Evolutionary conservation across 1,140 invertebrate species (phyloP), one percentile per base, ranked within the genome.

Genomic region (Megathymus violae): DNA sequence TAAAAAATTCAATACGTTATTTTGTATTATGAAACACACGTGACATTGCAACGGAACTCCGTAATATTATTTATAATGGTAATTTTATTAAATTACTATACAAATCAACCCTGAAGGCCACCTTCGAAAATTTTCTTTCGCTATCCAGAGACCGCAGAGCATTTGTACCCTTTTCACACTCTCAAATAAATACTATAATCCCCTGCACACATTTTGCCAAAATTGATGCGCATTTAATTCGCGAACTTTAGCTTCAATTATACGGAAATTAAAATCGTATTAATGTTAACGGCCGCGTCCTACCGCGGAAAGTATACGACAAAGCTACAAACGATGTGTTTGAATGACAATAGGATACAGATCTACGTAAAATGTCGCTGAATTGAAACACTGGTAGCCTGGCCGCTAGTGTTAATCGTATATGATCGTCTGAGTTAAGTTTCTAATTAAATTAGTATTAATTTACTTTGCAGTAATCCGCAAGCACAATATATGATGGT

Each of bases 201-300:
- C 40, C 25, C 9, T 17, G 43, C 27, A 16, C 3, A 9, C 0
- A 2, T 27, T 14, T 7, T 10, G 4, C 25, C 4, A 44, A 34
- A 58, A 58, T 58, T 58, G 52, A 58, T 58, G 52, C 25, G 52
- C 10, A 31, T 56, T 56, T 43, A 56, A 44, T 56, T 56, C 52
- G 19, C 40, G 41, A 31, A 58, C 52, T 58, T 44, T 46, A 58
- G 22, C 41, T 44, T 58, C 52, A 58, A 58, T 58, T 58, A 58
- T 44, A 27, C 25, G 25, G 41, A 58, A 58, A 58, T 58, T 58
- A 58, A 44, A 58, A 44, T 44, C 52, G 25, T 58, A 58, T 58
- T 58, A 58, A 44, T 44, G 40, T 44, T 19, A 1, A 31, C 7
- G 27, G 40, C 7, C 4, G 7, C 10, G 51, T 43, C 14, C 36